These are phyloP conservation scores for Anser brachyrhynchus DNA, from an alignment of 2,113 vertebrate species.

Conservation along the genomic window DNA sequence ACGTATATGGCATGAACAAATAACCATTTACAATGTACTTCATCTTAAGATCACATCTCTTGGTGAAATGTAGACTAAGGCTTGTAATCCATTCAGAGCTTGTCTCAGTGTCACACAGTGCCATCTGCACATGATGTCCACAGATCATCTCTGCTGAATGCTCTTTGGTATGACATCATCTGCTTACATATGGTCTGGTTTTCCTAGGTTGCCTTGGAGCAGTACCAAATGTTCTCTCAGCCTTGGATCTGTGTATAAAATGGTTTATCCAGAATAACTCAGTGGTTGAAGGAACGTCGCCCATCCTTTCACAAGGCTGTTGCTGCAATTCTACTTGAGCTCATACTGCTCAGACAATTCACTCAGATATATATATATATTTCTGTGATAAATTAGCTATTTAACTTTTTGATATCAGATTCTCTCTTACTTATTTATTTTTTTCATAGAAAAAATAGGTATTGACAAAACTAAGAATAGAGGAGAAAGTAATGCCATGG, in stretches of 20 bases:
- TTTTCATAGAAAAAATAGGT: neutral
- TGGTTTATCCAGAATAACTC: neutral
- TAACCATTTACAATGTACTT: neutral
- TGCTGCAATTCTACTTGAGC: neutral
- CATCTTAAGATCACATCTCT: neutral
- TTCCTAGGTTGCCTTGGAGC: neutral
- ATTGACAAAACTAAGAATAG: neutral
- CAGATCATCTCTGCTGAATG: neutral
- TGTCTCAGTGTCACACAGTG: neutral
- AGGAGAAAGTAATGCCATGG: neutral
- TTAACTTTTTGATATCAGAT: neutral
- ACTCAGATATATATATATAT: neutral
- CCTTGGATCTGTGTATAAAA: neutral
- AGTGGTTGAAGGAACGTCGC: accelerated
- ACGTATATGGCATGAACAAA: neutral
- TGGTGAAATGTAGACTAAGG: neutral
- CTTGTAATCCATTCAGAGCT: neutral
- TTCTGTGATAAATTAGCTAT: neutral
- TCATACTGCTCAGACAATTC: neutral
- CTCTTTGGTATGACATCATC: neutral
- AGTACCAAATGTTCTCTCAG: neutral
- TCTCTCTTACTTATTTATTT: neutral
- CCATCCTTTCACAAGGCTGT: neutral
- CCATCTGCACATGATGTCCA: neutral
- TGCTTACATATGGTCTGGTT: neutral